Conservation (phyloP, 2,888 invertebrate genomes). For the Dolichomitus sp. region DNA sequence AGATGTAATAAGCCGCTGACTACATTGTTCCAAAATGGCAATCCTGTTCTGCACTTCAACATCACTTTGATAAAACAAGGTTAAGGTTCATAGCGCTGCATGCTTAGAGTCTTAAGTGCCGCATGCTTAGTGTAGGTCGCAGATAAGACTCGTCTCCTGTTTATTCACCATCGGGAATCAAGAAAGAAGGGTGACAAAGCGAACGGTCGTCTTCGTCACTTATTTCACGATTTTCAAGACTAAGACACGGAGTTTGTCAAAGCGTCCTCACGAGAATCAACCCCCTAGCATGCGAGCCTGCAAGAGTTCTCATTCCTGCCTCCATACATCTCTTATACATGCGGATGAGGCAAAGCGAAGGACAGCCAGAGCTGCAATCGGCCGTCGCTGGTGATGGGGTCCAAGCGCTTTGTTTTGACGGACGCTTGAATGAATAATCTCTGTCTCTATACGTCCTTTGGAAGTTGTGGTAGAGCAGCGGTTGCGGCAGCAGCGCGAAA, state of each 20-base stretch:
- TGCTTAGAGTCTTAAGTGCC: too few species aligned
- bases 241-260: conserved; percentile 71
- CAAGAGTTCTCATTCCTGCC: background rate
- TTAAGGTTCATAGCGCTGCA: too few species aligned
- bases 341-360: conserved; percentile 69
- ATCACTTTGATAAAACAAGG: too few species aligned
- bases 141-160: background rate
- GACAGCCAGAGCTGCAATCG: conserved; percentile 44
- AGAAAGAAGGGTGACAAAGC: background rate
- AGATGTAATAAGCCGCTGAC: too few species aligned
- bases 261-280: conserved; percentile 71
- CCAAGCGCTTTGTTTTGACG: conserved; percentile 79
- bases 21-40: too few species aligned
- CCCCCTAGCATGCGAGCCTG: conserved; percentile 67
- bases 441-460: conserved; percentile 50
- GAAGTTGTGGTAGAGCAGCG: conserved; percentile 1
- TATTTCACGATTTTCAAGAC: background rate
- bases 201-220: background rate
- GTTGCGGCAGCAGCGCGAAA: conserved; percentile 29
- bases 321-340: conserved; percentile 75
- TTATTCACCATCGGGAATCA: background rate
- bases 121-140: too few species aligned
- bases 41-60: too few species aligned
- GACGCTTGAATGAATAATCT: conserved; percentile 81
- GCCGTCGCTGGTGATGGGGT: conserved; percentile 77